Percentiles rank a stretch among this genome's conserved stretches.
phyloP scores from a whole-genome alignment of 2,113 vertebrate genomes.

The Calyptommatus sinebrachiatus region DNA sequence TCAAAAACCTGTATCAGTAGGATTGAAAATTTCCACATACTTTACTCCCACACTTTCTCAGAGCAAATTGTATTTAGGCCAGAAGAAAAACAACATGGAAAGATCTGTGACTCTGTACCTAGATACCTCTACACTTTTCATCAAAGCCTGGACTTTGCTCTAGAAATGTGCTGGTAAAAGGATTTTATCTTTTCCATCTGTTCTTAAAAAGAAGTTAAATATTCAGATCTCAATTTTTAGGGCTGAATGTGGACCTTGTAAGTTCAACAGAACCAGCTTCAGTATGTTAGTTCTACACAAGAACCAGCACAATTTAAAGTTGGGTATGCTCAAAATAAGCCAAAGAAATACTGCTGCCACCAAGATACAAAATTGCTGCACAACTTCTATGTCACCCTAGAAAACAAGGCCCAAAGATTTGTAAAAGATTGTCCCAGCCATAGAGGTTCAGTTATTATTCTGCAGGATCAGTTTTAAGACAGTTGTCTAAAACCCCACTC shows the following conservation, averaged over 20 bases:
- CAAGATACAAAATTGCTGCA: background rate
- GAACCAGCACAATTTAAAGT: background rate
- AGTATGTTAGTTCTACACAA: background rate
- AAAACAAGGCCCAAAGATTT: background rate
- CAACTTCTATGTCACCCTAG: slow-evolving; percentile 14
- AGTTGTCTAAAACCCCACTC: slow-evolving; percentile 7
- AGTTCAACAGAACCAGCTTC: background rate
- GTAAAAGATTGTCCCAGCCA: slow-evolving; percentile 9
- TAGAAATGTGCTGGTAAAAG: background rate
- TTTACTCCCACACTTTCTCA: background rate
- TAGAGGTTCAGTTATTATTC: background rate
- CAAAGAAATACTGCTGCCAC: background rate
- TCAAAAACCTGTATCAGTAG: background rate
- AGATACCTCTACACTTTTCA: background rate
- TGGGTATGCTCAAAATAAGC: background rate
- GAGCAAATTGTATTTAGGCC: background rate
- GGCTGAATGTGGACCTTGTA: too few relatives aligned
- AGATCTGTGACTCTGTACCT: background rate
- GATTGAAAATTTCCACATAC: slow-evolving; percentile 7
- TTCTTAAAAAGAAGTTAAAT: background rate
- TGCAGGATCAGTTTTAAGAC: slow-evolving; percentile 7
- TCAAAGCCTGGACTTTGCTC: background rate
- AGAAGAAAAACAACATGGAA: background rate
- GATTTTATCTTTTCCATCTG: background rate
- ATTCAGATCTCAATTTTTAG: background rate